Evolutionary conservation across 1,140 invertebrate species (phyloP).

Genomic region (Polypedilum vanderplanki): DNA sequence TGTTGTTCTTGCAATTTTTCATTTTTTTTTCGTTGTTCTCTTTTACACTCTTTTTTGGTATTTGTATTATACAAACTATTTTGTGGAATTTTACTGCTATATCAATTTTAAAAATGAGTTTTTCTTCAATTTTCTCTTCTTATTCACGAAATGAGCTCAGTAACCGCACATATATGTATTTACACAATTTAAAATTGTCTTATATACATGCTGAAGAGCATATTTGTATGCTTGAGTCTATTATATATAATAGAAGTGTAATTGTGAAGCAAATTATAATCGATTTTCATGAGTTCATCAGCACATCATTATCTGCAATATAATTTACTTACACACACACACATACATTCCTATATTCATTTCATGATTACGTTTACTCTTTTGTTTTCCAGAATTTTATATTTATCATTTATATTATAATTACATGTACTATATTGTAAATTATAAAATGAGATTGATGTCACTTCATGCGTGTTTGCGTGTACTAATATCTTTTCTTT

Average conservation of each 20-base stretch:
- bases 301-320: not conserved
- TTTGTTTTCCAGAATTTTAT: too few species aligned
- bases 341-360: not conserved
- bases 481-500: not conserved
- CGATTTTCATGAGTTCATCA: conserved; percentile 17
- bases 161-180: too few species aligned
- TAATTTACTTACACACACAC: not conserved
- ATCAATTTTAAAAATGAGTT: not conserved
- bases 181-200: too few species aligned
- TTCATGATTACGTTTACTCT: not conserved
- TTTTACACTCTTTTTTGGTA: not conserved
- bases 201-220: too few species aligned
- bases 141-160: too few species aligned
- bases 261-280: not conserved
- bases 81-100: conserved; percentile 4
- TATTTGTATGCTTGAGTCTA: too few species aligned
- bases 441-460: not conserved
- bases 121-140: too few species aligned
- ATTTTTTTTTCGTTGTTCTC: not conserved
- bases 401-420: not conserved
- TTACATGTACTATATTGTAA: not conserved
- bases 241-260: too few species aligned
- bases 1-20: not conserved
- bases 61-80: not conserved
- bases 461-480: not conserved